Evolutionary conservation across 2,888 invertebrate species (phyloP), one percentile per base, ranked within the genome.

Genomic region (Argyresthia albistria): DNA sequence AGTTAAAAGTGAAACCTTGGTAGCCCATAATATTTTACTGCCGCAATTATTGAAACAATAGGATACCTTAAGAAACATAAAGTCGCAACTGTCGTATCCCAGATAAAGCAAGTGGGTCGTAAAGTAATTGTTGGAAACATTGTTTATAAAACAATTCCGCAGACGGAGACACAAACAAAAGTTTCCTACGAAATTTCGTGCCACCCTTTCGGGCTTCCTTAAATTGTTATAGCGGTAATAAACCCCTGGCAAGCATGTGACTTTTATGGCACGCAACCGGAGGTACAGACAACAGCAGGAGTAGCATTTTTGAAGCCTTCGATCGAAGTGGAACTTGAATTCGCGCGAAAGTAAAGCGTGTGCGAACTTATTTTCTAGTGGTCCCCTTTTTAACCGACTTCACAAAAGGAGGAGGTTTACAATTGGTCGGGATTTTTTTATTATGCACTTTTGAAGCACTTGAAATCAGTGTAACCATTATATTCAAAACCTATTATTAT

Each of bases 161-260:
- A 66, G 70, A 73, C 73, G 67, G 73, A 72, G 72, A 73, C 67
- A 67, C 70, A 76, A 76, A 80, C 80, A 80, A 84, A 83, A 83
- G 76, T 86, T 82, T 81, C 73, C 76, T 69, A 62, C 67, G 76
- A 75, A 80, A 80, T 80, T 74, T 76, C 68, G 67, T 66, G 73
- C 74, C 80, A 82, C 54, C 80, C 83, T 81, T 82, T 83, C 83
- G 67, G 80, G 82, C 82, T 80, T 80, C 81, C 81, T 83, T 80
- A 84, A 84, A 86, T 82, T 80, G 83, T 84, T 82, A 87, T 81
- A 67, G 77, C 77, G 66, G 79, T 80, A 82, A 83, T 84, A 86
- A 84, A 80, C 72, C 69, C 66, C 66, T 67, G 69, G 74, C 66
- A 70, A 79, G 73, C 83, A 83, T 82, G 82, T 83, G 82, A 84